Percentiles rank a stretch among this genome's conserved stretches.
phyloP scores from a whole-genome alignment of 2,113 vertebrate genomes.

The Poeciliopsis occidentalis region DNA sequence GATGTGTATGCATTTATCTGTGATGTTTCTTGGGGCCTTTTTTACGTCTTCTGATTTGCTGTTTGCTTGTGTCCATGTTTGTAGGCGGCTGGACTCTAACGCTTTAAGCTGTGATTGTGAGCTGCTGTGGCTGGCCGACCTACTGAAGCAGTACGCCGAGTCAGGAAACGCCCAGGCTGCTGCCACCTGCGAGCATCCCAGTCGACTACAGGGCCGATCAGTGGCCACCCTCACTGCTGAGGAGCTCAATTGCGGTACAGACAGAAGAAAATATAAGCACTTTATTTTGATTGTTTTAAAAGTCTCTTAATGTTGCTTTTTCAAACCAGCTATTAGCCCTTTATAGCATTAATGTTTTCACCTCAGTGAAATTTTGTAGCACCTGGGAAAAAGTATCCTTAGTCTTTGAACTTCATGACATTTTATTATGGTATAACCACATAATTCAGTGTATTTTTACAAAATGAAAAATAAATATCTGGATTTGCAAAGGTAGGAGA shows the following conservation, averaged over 20 bases:
- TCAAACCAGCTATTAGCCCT: no score
- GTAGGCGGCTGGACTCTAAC: slow-evolving; percentile 94
- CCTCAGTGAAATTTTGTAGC: no score
- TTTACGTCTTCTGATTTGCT: not conserved
- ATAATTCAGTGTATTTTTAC: no score
- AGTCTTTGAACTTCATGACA: no score
- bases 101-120: slow-evolving; percentile 95
- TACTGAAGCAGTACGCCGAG: slow-evolving; percentile 90
- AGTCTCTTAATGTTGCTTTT: not conserved
- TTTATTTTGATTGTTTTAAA: not conserved
- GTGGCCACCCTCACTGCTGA: slow-evolving; percentile 93
- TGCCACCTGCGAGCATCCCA: slow-evolving; percentile 92
- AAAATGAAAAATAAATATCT: no score
- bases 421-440: no score
- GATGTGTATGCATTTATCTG: not conserved
- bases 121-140: slow-evolving; percentile 93
- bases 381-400: no score
- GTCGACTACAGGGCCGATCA: slow-evolving; percentile 91
- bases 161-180: slow-evolving; percentile 95
- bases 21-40: not conserved
- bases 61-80: slow-evolving; percentile 34
- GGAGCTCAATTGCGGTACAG: slow-evolving; percentile 95
- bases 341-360: no score
- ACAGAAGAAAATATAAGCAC: not conserved
- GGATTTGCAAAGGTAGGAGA: no score